Conservation (phyloP, 2,113 vertebrate species). For the Aptenodytes patagonicus region DNA sequence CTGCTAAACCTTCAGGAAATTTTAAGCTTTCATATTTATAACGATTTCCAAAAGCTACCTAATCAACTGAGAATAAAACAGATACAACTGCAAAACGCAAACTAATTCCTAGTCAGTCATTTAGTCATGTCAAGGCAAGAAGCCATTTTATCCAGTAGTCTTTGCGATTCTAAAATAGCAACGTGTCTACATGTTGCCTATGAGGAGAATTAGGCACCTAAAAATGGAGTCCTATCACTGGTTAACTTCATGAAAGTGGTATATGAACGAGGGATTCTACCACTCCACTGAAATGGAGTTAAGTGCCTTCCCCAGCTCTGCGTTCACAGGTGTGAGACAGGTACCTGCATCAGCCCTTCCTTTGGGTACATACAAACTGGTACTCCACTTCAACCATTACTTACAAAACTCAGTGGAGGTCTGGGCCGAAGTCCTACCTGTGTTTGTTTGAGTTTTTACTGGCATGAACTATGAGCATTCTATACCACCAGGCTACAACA, state of each 20-base stretch:
- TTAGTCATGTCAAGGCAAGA: background rate
- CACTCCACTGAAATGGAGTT: no score
- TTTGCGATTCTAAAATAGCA: background rate
- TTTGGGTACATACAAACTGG: background rate
- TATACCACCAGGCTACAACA: background rate
- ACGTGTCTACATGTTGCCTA: background rate
- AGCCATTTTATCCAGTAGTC: background rate
- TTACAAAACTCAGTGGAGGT: background rate
- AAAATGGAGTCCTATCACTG: background rate
- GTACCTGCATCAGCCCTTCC: background rate
- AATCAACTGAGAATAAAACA: background rate
- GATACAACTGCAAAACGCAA: background rate
- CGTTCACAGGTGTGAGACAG: background rate
- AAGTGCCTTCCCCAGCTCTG: background rate
- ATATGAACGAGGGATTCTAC: background rate
- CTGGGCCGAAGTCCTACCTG: background rate
- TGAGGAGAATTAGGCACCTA: background rate
- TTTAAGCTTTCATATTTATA: background rate
- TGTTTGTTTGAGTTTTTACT: background rate
- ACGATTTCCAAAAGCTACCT: background rate
- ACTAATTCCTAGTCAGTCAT: background rate
- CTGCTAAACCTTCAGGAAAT: background rate
- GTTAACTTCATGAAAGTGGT: background rate
- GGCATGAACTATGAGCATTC: background rate
- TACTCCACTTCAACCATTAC: background rate